Percentiles rank a stretch among this genome's conserved stretches.
phyloP scores from a whole-genome alignment of 1,140 invertebrate species.

The Sinonovacula constricta region DNA sequence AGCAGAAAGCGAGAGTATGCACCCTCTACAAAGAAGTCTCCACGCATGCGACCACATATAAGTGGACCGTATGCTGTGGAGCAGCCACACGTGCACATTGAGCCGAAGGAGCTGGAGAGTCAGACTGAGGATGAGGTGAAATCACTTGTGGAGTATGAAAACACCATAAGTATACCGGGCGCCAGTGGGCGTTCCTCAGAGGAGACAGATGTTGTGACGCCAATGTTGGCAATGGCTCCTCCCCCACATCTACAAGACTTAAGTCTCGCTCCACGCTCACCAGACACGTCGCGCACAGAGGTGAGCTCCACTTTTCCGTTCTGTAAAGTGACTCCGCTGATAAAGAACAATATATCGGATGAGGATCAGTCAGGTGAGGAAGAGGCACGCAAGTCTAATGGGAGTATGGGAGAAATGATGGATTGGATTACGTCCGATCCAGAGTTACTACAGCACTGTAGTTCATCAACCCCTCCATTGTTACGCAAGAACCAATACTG shows the following conservation, averaged over 20 bases:
- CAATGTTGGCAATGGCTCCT: constrained; percentile 40
- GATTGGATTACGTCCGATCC: constrained; percentile 55
- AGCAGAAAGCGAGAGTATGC: constrained; percentile 50
- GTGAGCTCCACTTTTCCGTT: constrained; percentile 67
- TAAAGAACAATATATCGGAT: constrained; percentile 33
- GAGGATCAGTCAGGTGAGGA: constrained; percentile 13
- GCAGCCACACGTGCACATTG: constrained; percentile 73
- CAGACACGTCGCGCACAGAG: constrained; percentile 62
- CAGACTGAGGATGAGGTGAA: constrained; percentile 55
- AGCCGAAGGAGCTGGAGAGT: constrained; percentile 57
- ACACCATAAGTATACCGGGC: constrained; percentile 58
- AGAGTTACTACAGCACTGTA: constrained; percentile 51
- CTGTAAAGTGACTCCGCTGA: constrained; percentile 69
- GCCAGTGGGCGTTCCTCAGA: constrained; percentile 22
- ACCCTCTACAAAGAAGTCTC: constrained; percentile 49
- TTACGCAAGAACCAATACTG: constrained; percentile 57
- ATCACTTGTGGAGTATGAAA: constrained; percentile 53
- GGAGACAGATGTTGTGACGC: constrained; percentile 31
- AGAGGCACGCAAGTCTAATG: constrained; percentile 17
- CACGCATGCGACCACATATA: constrained; percentile 63
- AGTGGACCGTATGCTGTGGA: constrained; percentile 71
- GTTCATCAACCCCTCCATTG: constrained; percentile 42
- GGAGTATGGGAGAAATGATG: constrained; percentile 44
- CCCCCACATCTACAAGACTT: constrained; percentile 32
- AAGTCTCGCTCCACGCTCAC: constrained; percentile 54